A percentile compares a stretch with the other conserved stretches of the same genome.
Conservation (phyloP, 2,888 invertebrate genomes). For the Acleris holmiana region DNA sequence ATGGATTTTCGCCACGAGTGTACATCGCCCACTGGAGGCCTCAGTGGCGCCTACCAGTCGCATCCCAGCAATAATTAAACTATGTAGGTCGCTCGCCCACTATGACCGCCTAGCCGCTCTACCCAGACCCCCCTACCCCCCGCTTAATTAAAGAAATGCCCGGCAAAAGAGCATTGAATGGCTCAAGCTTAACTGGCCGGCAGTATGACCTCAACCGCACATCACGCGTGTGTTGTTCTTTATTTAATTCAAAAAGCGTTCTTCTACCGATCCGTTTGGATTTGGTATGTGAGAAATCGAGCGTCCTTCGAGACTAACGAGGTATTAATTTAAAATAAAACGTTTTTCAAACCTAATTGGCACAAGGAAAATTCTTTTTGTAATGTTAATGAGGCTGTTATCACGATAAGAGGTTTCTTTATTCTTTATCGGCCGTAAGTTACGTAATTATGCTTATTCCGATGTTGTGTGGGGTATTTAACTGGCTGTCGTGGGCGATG, state of each 20-base stretch:
- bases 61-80: slow-evolving; percentile 78
- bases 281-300: slow-evolving; percentile 39
- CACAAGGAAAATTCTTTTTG: slow-evolving; percentile 28
- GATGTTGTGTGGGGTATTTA: neutral
- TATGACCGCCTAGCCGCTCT: slow-evolving; percentile 60
- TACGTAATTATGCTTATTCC: slow-evolving; percentile 20
- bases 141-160: slow-evolving; percentile 49
- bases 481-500: slow-evolving; percentile 1
- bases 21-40: slow-evolving; percentile 70
- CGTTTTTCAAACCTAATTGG: slow-evolving; percentile 12
- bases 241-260: slow-evolving; percentile 72
- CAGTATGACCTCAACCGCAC: slow-evolving; percentile 28
- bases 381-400: slow-evolving; percentile 32
- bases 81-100: slow-evolving; percentile 81
- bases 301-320: slow-evolving; percentile 11
- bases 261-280: slow-evolving; percentile 50
- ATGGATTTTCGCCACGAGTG: slow-evolving; percentile 50
- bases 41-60: slow-evolving; percentile 75
- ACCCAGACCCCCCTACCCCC: slow-evolving; percentile 56
- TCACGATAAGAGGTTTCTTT: slow-evolving; percentile 33
- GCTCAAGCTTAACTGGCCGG: slow-evolving; percentile 35
- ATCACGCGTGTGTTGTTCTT: slow-evolving; percentile 49
- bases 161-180: slow-evolving; percentile 23
- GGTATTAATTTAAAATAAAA: neutral
- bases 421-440: slow-evolving; percentile 21